These are phyloP conservation scores for Smutsia gigantea DNA, from an alignment of 2,797 vertebrate species.

Conservation along the genomic window DNA sequence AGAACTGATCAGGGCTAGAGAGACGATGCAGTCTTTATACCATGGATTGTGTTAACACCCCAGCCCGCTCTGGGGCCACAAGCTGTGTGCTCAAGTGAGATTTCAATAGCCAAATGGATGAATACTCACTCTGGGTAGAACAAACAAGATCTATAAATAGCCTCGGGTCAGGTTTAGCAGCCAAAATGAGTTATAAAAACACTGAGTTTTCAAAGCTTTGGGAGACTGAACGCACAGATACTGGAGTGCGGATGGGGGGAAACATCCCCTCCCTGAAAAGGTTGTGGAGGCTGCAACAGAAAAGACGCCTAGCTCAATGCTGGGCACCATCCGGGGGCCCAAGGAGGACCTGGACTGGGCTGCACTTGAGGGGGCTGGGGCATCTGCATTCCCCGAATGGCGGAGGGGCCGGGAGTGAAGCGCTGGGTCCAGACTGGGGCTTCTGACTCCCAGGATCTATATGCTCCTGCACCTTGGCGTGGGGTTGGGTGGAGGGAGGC, in stretches of 20 bases:
- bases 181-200: neutral
- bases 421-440: neutral
- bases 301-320: fast-evolving
- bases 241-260: neutral
- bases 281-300: neutral
- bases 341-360: fast-evolving
- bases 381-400: neutral
- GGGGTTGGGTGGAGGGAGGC: no score
- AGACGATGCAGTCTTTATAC: neutral
- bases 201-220: neutral
- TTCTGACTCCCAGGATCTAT: neutral
- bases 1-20: neutral
- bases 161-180: neutral
- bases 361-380: neutral
- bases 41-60: neutral
- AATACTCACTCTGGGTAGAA: neutral
- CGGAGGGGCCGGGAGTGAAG: neutral
- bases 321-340: neutral
- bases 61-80: neutral
- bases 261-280: neutral
- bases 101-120: neutral
- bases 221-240: neutral
- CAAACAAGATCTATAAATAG: neutral
- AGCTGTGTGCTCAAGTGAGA: neutral
- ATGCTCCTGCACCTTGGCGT: neutral